Evolutionary conservation across 2,113 vertebrate species (phyloP).

Genomic region (Podarcis raffonei): DNA sequence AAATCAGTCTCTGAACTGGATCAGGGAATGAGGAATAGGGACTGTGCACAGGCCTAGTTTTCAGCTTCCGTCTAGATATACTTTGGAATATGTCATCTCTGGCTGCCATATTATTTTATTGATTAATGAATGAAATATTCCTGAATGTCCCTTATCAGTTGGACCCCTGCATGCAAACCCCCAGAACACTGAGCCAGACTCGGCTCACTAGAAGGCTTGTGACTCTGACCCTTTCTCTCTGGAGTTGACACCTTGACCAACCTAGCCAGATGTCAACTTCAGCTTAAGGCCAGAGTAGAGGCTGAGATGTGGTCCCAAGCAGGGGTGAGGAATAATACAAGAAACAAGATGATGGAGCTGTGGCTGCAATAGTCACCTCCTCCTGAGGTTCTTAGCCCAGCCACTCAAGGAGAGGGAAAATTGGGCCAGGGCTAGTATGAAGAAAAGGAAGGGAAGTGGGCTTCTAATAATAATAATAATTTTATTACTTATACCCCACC

Average conservation of each 20-base stretch:
- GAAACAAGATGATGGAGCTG: background rate
- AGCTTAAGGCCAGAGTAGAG: background rate
- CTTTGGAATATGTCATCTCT: too few relatives aligned
- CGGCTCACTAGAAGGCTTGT: background rate
- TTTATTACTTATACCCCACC: too few relatives aligned
- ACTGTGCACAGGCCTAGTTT: too few relatives aligned
- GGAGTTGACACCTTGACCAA: background rate
- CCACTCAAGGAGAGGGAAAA: background rate
- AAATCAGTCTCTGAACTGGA: too few relatives aligned
- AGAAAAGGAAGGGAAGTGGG: background rate
- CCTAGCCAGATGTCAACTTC: too few relatives aligned
- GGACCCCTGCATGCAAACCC: too few relatives aligned
- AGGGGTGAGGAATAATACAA: background rate
- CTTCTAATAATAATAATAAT: too few relatives aligned
- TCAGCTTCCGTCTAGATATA: too few relatives aligned
- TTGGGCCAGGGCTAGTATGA: background rate
- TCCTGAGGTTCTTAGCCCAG: background rate
- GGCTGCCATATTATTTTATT: too few relatives aligned
- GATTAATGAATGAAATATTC: too few relatives aligned
- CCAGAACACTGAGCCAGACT: background rate
- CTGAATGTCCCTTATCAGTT: too few relatives aligned
- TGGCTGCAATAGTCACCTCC: background rate
- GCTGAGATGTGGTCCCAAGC: background rate
- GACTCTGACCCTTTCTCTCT: background rate
- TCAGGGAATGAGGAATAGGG: too few relatives aligned